These are phyloP conservation scores for Patiria miniata DNA, from an alignment of 35 echinoderm and acorn worm genomes.

Conservation along the genomic window DNA sequence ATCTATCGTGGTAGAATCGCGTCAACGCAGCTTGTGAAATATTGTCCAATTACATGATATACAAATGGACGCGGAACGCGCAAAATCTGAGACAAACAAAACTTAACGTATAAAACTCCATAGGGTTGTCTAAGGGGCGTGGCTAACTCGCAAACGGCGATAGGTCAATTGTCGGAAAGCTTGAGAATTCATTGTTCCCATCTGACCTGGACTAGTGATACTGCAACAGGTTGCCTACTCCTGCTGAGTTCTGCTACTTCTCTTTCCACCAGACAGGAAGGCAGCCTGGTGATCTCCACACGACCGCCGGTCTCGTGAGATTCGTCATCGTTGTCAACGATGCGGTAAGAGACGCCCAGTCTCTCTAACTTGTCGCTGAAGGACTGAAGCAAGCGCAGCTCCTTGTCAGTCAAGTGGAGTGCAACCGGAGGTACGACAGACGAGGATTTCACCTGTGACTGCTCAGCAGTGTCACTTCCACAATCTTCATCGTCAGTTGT, in stretches of 20 bases:
- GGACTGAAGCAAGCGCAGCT: constrained; percentile 48
- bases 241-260: constrained; percentile 78
- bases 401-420: constrained; percentile 35
- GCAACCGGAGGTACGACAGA: constrained; percentile 63
- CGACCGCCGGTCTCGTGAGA: neutral
- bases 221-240: constrained; percentile 70
- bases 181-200: neutral
- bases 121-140: no score
- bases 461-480: neutral
- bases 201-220: constrained; percentile 73
- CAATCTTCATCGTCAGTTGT: constrained; percentile 11
- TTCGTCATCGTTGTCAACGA: constrained; percentile 13
- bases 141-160: no score
- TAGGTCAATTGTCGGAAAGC: no score
- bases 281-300: constrained; percentile 56
- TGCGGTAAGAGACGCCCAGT: constrained; percentile 51
- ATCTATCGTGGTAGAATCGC: no score
- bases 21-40: no score
- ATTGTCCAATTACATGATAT: no score
- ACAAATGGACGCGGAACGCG: no score
- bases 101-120: no score
- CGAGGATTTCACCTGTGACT: constrained; percentile 51
- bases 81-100: no score
- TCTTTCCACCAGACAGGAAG: constrained; percentile 84
- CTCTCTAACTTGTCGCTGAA: constrained; percentile 53